These are phyloP conservation scores for Drosophila helvetica DNA, from an alignment of 2,888 invertebrate species.

Conservation along the genomic window DNA sequence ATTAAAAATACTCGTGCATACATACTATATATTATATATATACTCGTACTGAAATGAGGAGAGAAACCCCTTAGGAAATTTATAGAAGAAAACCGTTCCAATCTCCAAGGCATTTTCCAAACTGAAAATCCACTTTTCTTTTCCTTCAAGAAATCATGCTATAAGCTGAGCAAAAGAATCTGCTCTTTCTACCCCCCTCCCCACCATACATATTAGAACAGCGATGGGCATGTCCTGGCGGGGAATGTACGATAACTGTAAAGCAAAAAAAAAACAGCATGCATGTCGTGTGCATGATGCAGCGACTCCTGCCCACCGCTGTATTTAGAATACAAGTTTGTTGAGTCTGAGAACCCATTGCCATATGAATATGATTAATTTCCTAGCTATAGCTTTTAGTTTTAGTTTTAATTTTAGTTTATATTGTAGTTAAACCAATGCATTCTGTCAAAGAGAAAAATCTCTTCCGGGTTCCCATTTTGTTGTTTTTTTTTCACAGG, in stretches of 20 bases:
- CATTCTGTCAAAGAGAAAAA: constrained; percentile 4
- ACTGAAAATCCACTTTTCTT: not conserved
- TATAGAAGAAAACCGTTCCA: not conserved
- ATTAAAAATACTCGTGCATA: not conserved
- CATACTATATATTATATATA: not conserved
- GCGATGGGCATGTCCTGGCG: not conserved
- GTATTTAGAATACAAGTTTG: not conserved
- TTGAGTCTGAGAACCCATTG: constrained; percentile 13
- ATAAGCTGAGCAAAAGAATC: not conserved
- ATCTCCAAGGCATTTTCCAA: not conserved
- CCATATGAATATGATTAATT: constrained; percentile 12
- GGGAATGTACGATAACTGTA: no score
- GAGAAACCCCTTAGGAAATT: not conserved
- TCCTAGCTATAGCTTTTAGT: constrained; percentile 9
- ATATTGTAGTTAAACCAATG: not conserved
- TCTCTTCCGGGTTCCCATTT: constrained; percentile 7
- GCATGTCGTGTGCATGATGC: not conserved
- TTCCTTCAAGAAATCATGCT: not conserved
- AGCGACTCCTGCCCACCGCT: not conserved
- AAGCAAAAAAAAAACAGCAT: not conserved
- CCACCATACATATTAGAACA: not conserved
- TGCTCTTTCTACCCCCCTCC: not conserved
- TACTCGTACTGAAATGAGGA: not conserved
- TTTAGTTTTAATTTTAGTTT: constrained; percentile 26
- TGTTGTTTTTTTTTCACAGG: constrained; percentile 1